These are phyloP conservation scores for Drosophila macrospina DNA, from an alignment of 2,888 invertebrate genomes.

Conservation along the genomic window DNA sequence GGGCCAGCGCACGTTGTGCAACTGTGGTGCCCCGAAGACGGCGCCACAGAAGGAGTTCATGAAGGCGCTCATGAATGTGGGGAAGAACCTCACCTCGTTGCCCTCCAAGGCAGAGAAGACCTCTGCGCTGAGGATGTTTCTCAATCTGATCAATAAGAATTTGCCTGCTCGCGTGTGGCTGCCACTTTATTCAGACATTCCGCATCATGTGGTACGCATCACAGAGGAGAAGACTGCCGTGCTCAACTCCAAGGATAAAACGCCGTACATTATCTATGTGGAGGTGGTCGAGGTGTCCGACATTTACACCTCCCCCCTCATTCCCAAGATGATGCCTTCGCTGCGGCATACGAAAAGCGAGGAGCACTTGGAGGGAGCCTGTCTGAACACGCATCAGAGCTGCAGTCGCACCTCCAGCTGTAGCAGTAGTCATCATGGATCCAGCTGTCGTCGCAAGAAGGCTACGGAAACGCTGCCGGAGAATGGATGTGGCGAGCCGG, in stretches of 20 bases:
- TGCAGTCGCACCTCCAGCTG: constrained; percentile 82
- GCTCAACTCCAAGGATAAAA: constrained; percentile 95
- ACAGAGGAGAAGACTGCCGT: constrained; percentile 99
- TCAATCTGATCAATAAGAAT: constrained; percentile 97
- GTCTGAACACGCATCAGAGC: constrained; percentile 62
- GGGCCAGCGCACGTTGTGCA: constrained; percentile 91
- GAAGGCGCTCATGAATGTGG: constrained; percentile 94
- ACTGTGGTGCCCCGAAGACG: constrained; percentile 92
- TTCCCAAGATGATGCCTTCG: constrained; percentile 94
- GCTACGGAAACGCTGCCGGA: constrained; percentile 37
- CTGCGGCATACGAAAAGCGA: constrained; percentile 97
- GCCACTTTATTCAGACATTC: constrained; percentile 93
- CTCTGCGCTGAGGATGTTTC: constrained; percentile 95
- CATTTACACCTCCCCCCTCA: constrained; percentile 93
- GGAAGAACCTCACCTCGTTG: constrained; percentile 92
- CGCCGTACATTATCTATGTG: constrained; percentile 99
- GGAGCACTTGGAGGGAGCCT: constrained; percentile 90
- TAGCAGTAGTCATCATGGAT: constrained; percentile 75
- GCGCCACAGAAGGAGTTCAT: constrained; percentile 94
- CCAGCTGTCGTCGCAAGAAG: constrained; percentile 73
- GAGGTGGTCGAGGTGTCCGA: constrained; percentile 96
- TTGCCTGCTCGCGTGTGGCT: constrained; percentile 99
- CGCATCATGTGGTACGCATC: constrained; percentile 98
- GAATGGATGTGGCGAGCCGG: constrained; percentile 50
- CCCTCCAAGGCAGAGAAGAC: constrained; percentile 96